Percentiles rank a stretch among this genome's conserved stretches.
Conservation (phyloP, 2,888 invertebrate species). For the Drosophila algonquin region DNA sequence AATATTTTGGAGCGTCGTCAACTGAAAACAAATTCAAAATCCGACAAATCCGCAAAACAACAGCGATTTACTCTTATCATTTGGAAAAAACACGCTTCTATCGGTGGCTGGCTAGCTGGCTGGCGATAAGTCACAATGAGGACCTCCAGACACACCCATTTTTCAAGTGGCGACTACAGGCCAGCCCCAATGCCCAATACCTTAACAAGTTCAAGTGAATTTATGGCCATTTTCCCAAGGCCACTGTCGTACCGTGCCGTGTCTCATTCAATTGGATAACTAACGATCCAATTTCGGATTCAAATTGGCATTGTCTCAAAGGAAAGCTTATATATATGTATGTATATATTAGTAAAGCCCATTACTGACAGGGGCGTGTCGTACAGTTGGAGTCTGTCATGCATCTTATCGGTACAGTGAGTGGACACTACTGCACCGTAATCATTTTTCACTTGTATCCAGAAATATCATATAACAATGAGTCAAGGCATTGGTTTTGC, state of each 20-base stretch:
- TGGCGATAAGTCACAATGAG: conserved; percentile 27
- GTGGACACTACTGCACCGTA: background rate
- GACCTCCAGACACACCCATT: conserved; percentile 44
- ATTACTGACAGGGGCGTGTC: background rate
- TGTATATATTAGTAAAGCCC: background rate
- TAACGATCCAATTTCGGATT: conserved; percentile 29
- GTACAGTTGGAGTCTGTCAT: background rate
- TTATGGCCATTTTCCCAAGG: conserved; percentile 29
- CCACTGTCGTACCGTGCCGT: background rate
- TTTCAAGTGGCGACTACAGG: conserved; percentile 17
- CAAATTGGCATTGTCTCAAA: conserved; percentile 28
- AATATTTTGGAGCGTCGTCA: conserved; percentile 19
- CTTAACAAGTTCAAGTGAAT: conserved; percentile 26
- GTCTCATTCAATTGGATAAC: conserved; percentile 31
- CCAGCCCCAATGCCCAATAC: background rate
- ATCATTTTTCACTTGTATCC: background rate
- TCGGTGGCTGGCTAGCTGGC: background rate
- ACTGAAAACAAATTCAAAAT: conserved; percentile 28
- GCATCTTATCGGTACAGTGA: background rate
- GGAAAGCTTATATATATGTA: background rate
- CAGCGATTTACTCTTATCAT: conserved; percentile 19
- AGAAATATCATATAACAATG: background rate
- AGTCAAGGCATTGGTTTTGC: background rate
- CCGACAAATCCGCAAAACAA: conserved; percentile 3
- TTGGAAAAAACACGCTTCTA: conserved; percentile 8